Evolutionary conservation across 1,140 invertebrate species (phyloP).

Genomic region (Arctopsyche grandis): DNA sequence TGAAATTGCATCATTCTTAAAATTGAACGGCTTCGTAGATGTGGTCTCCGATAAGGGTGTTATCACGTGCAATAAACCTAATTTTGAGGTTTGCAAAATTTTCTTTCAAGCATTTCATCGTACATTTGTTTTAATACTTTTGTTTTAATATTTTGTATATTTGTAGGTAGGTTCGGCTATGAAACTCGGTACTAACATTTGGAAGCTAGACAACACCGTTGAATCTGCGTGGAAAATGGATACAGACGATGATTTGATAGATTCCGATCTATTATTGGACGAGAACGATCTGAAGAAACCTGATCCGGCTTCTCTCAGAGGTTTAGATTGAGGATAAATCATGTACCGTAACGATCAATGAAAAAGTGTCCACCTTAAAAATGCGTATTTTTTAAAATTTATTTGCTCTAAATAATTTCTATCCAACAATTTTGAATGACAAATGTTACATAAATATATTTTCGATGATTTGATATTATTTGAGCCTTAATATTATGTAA

Average conservation of each 20-base stretch:
- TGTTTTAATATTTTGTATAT: constrained; percentile 26
- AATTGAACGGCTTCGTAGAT: constrained; percentile 73
- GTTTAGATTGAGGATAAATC: too few species aligned
- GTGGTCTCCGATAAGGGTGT: constrained; percentile 60
- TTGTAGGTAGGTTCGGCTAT: constrained; percentile 71
- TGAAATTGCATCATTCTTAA: constrained; percentile 66
- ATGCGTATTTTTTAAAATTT: neutral
- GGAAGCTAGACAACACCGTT: constrained; percentile 67
- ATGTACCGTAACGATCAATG: too few species aligned
- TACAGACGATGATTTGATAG: constrained; percentile 82
- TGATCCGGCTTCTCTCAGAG: constrained; percentile 80
- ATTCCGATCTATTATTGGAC: constrained; percentile 88
- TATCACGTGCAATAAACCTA: constrained; percentile 71
- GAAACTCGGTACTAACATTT: constrained; percentile 65
- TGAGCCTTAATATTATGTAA: too few species aligned
- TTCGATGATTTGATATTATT: too few species aligned
- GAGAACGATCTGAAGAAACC: constrained; percentile 91
- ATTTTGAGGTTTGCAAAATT: constrained; percentile 72
- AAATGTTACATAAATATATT: too few species aligned
- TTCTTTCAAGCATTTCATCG: constrained; percentile 57
- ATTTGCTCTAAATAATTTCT: too few species aligned
- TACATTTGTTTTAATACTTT: constrained; percentile 28
- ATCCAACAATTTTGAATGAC: too few species aligned
- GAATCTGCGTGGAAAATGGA: constrained; percentile 77
- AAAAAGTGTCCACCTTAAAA: too few species aligned